Percentiles rank a stretch among this genome's conserved stretches.
Conservation (phyloP, 2,797 vertebrate species). For the Euthynnus affinis region DNA sequence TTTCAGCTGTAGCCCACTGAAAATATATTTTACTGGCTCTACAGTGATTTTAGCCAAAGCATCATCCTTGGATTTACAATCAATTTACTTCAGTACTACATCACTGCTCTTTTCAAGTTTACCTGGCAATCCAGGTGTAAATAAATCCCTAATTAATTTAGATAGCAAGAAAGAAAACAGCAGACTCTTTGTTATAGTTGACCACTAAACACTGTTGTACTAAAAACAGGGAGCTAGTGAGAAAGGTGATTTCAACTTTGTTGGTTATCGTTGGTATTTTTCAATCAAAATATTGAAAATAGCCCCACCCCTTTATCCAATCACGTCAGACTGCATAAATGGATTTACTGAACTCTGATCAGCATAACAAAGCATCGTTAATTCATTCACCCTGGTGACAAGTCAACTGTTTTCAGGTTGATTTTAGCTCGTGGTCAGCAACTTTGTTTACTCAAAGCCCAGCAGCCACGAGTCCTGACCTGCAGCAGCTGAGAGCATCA, state of each 20-base stretch:
- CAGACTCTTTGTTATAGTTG: no score
- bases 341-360: constrained; percentile 9
- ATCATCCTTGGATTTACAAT: background rate
- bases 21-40: background rate
- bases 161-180: background rate
- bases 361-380: constrained; percentile 14
- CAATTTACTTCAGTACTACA: background rate
- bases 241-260: background rate
- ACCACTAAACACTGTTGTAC: background rate
- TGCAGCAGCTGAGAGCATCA: constrained; percentile 9
- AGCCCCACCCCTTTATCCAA: constrained; percentile 56
- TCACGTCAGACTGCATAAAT: constrained; percentile 27
- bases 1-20: background rate
- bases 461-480: constrained; percentile 45
- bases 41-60: background rate
- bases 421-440: constrained; percentile 61
- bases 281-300: constrained; percentile 11
- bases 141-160: background rate
- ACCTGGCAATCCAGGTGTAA: background rate
- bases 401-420: constrained; percentile 11
- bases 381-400: background rate
- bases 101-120: background rate
- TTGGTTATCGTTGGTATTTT: background rate
- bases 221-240: background rate
- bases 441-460: constrained; percentile 75